A percentile compares a stretch with the other conserved stretches of the same genome.
These are phyloP conservation scores for Bolborhynchus lineola DNA, from an alignment of 2,113 vertebrate species.

Conservation along the genomic window DNA sequence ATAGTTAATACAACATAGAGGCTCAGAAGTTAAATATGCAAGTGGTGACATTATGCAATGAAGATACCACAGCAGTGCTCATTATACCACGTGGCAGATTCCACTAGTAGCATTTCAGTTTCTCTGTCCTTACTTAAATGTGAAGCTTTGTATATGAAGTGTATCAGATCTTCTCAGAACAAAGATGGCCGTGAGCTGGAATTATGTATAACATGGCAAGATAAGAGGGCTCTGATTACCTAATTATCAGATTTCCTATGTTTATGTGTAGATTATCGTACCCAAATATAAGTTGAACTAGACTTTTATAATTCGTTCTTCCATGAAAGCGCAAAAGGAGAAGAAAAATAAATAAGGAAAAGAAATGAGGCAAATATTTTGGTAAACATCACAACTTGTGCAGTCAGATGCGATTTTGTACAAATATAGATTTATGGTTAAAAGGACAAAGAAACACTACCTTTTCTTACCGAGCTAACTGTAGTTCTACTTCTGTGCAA, in stretches of 20 bases:
- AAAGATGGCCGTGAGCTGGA: not conserved
- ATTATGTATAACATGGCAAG: not conserved
- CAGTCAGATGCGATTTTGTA: not conserved
- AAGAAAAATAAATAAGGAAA: not conserved
- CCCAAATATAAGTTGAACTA: not conserved
- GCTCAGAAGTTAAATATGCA: not conserved
- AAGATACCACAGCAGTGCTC: not conserved
- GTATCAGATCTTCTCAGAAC: not conserved
- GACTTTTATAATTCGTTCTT: not conserved
- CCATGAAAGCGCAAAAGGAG: not conserved
- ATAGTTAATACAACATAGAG: not conserved
- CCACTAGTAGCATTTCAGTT: not conserved
- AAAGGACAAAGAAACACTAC: not conserved
- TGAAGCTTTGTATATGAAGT: not conserved
- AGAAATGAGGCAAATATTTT: not conserved
- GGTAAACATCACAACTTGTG: not conserved
- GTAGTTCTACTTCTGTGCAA: slow-evolving; percentile 17
- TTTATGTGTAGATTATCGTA: not conserved
- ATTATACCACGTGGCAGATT: not conserved
- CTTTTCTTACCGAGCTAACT: slow-evolving; percentile 18
- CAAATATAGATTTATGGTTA: not conserved
- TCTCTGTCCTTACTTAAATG: not conserved
- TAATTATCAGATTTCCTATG: not conserved
- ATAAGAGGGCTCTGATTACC: not conserved
- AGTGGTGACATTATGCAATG: not conserved